Evolutionary conservation across 2,797 vertebrate species (phyloP).

Genomic region (Pseudochirops corinnae): DNA sequence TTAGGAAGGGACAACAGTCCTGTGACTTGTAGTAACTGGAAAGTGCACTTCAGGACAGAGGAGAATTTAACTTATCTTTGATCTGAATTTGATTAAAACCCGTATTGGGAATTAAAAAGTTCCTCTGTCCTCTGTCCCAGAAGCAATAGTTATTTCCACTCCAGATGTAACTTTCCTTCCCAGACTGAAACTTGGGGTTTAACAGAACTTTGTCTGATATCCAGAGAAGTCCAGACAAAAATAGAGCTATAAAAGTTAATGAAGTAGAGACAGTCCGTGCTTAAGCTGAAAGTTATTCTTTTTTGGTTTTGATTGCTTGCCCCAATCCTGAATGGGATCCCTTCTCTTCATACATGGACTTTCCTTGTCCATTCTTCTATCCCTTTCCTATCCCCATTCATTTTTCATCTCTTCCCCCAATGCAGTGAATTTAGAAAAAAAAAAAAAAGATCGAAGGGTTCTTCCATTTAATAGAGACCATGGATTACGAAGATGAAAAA

Average conservation of each 20-base stretch:
- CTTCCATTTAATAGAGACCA: not conserved
- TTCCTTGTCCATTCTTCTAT: not conserved
- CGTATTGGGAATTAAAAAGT: constrained; percentile 7
- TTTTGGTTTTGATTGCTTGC: not conserved
- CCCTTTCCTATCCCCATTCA: not conserved
- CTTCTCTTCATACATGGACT: not conserved
- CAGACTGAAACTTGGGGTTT: not conserved
- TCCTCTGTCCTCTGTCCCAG: not conserved
- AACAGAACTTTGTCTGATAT: not conserved
- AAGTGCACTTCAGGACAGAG: constrained; percentile 21
- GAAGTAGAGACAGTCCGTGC: not conserved
- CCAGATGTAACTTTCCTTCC: not conserved
- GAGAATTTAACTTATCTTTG: constrained; percentile 21
- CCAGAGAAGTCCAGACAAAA: not conserved
- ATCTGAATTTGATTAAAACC: not conserved
- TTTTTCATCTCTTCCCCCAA: not conserved
- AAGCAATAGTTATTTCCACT: not conserved
- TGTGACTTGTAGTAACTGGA: not conserved
- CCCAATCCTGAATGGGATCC: not conserved
- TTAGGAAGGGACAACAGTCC: not conserved
- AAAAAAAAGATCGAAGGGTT: too few species aligned
- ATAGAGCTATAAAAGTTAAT: not conserved
- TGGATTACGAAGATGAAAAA: not conserved
- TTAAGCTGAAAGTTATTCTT: not conserved
- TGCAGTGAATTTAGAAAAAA: not conserved